A percentile compares a stretch with the other conserved stretches of the same genome.
Evolutionary conservation across 2,888 invertebrate genomes (phyloP).

Genomic region (Drosophila macrothrix): DNA sequence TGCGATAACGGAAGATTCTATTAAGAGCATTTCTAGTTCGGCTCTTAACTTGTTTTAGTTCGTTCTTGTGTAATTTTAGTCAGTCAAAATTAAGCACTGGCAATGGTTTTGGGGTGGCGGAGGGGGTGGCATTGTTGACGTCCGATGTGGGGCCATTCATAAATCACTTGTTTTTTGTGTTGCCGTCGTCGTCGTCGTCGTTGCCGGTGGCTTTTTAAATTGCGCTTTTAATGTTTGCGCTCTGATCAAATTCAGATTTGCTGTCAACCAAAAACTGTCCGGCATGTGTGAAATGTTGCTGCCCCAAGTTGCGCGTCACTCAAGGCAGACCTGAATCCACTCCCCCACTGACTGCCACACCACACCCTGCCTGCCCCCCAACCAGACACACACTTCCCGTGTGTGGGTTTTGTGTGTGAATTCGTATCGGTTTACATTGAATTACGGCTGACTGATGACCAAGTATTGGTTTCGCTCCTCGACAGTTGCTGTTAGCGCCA

Average conservation of each 20-base stretch:
- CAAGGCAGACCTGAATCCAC: conserved; percentile 21
- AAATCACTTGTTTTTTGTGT: conserved; percentile 56
- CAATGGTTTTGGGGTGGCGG: too few species aligned
- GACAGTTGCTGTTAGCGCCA: conserved; percentile 31
- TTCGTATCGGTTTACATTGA: conserved; percentile 72
- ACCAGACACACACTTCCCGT: conserved; percentile 10
- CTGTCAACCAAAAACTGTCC: conserved; percentile 71
- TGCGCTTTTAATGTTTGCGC: conserved; percentile 72
- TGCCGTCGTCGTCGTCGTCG: not conserved
- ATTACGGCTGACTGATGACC: conserved; percentile 73
- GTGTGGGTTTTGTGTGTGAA: conserved; percentile 25
- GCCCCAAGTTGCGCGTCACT: conserved; percentile 47
- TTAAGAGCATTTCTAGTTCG: not conserved
- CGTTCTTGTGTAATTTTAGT: conserved; percentile 48
- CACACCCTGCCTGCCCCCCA: not conserved
- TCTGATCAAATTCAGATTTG: conserved; percentile 74
- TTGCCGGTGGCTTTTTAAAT: conserved; percentile 53
- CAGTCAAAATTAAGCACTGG: conserved; percentile 29
- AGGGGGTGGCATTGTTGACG: conserved; percentile 1
- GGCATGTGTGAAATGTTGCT: conserved; percentile 46
- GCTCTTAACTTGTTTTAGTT: not conserved
- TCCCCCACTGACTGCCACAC: conserved; percentile 8
- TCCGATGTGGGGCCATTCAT: conserved; percentile 53
- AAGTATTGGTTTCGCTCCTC: conserved; percentile 54
- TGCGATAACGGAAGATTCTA: not conserved